These are phyloP conservation scores for Pheosia tremula DNA, from an alignment of 2,888 invertebrate genomes.

Conservation along the genomic window DNA sequence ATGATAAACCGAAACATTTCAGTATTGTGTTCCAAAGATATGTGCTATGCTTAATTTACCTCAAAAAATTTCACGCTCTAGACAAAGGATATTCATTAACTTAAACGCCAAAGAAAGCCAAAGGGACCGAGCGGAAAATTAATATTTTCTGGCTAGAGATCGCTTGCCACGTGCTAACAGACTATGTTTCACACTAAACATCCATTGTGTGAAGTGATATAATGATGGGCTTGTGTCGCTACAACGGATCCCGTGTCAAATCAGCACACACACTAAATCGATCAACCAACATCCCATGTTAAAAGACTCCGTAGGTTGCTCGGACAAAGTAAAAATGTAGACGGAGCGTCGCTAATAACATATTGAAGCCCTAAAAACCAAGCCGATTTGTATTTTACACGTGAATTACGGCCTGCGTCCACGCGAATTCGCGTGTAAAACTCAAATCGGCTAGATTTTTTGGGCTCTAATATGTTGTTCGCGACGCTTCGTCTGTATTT, in stretches of 20 bases:
- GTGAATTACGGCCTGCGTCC: no score
- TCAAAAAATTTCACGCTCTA: conserved; percentile 8
- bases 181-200: conserved; percentile 45
- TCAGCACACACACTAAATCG: conserved; percentile 25
- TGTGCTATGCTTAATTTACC: not conserved
- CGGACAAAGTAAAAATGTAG: no score
- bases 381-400: no score
- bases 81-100: conserved; percentile 24
- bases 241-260: conserved; percentile 48
- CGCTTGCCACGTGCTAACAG: conserved; percentile 28
- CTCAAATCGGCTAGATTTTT: no score
- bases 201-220: conserved; percentile 51
- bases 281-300: not conserved
- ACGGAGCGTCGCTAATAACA: no score
- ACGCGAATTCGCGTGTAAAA: no score
- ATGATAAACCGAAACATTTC: no score
- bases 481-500: no score
- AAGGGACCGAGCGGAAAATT: conserved; percentile 37
- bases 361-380: no score
- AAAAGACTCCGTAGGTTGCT: no score
- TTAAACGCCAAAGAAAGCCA: conserved; percentile 30
- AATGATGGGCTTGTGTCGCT: conserved; percentile 43
- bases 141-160: conserved; percentile 46
- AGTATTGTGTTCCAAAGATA: no score
- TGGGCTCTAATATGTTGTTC: no score